phyloP scores from a whole-genome alignment of 1,140 invertebrate genomes.

The Hycleus phaleratus region DNA sequence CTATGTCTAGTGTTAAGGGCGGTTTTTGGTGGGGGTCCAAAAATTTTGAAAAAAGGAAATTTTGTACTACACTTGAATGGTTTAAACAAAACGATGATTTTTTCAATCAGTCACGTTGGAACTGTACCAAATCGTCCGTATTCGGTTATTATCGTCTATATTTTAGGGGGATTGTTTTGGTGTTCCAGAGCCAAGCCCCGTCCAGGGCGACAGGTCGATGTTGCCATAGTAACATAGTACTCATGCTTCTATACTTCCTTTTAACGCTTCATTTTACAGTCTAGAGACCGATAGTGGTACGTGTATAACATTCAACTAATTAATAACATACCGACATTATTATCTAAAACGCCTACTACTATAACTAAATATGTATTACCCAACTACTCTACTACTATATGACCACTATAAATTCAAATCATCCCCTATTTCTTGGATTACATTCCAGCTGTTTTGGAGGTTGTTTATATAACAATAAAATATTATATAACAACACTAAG shows the following conservation, averaged over 20 bases:
- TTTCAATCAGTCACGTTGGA: neutral
- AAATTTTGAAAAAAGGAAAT: neutral
- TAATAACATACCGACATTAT: conserved; percentile 10
- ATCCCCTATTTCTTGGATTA: no score
- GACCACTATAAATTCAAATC: no score
- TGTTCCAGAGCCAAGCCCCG: conserved; percentile 11
- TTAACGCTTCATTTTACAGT: conserved; percentile 17
- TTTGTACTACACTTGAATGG: conserved; percentile 6
- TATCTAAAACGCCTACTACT: no score
- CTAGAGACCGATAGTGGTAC: no score
- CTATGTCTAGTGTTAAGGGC: no score
- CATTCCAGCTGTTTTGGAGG: no score
- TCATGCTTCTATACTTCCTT: conserved; percentile 19
- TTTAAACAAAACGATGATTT: neutral
- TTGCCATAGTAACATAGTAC: conserved; percentile 20
- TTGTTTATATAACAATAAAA: no score
- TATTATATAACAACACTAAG: no score
- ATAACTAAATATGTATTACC: no score
- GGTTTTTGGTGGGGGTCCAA: no score
- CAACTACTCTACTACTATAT: no score
- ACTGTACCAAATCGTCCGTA: neutral
- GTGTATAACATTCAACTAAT: conserved; percentile 2
- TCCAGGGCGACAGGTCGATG: conserved; percentile 18
- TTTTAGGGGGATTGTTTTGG: conserved; percentile 1
- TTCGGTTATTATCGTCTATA: neutral